A percentile compares a stretch with the other conserved stretches of the same genome.
phyloP scores from a whole-genome alignment of 1,140 invertebrate species.

The Cepaea nemoralis region DNA sequence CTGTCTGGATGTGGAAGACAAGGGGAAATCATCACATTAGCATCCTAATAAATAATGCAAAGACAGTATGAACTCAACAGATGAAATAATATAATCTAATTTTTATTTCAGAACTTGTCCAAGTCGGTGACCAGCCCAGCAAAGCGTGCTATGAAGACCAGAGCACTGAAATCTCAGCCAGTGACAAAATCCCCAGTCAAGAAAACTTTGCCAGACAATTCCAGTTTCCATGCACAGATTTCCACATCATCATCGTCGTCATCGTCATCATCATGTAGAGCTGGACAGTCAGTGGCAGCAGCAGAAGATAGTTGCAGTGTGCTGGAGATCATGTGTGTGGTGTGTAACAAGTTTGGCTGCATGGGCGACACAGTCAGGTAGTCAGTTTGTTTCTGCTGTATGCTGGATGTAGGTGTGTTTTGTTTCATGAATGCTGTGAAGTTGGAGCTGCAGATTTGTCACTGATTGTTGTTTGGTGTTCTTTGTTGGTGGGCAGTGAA shows the following conservation, averaged over 20 bases:
- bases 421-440: no score
- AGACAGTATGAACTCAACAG: no score
- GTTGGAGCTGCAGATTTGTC: no score
- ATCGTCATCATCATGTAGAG: not conserved
- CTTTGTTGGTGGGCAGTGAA: no score
- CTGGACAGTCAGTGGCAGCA: not conserved
- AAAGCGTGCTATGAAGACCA: not conserved
- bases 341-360: constrained; percentile 55
- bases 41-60: no score
- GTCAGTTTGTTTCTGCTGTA: no score
- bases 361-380: constrained; percentile 58
- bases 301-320: not conserved
- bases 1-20: no score
- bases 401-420: no score
- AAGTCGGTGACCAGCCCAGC: not conserved
- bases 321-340: constrained; percentile 52
- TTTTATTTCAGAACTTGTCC: not conserved
- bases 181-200: not conserved
- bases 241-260: not conserved
- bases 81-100: no score
- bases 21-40: no score
- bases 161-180: not conserved
- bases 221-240: not conserved
- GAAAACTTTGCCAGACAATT: not conserved
- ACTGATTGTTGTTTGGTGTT: no score